Evolutionary conservation across 2,797 vertebrate species (phyloP), one percentile per base, ranked within the genome.

Genomic region (Acanthurus lineatus): DNA sequence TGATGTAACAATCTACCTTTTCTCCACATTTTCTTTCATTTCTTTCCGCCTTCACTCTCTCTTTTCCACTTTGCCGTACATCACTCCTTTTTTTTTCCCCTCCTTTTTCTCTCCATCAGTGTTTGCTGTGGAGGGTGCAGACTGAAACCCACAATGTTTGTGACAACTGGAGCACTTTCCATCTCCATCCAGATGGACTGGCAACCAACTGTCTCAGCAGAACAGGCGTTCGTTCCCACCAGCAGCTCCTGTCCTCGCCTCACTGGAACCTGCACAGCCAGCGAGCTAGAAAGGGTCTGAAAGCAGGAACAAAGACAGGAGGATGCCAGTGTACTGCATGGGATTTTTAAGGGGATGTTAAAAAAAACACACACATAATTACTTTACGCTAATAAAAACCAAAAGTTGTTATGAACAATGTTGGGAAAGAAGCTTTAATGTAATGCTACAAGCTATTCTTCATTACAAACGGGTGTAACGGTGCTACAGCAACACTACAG

Each of bases 101-200:
- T 28, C 28, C 25, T 1, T 62, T 58, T 54, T 16, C 40, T 67
- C 47, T 54, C 22, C 66, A 59, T 61, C 68, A 42, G 28, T 42
- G 48, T 84, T 70, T 60, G 48, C 57, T 17, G 22, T 8, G 35
- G 54, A 52, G 35, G 59, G 51, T 2, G 6, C 42, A 52, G 40
- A 56, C 49, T 77, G 79, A 82, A 70, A 73, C 44, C 52, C 51
- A 56, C 69, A 77, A 63, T 81, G 53, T 82, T 81, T 77, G 78
- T 84, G 83, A 83, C 79, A 77, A 82, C 83, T 79, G 73, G 73
- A 85, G 74, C 67, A 62, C 47, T 88, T 84, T 83, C 72, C 52
- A 65, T 81, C 47, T 75, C 69, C 51, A 60, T 62, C 77, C 85
- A 92, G 87, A 91, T 83, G 86, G 83, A 88, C 78, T 82, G 81